phyloP scores from a whole-genome alignment of 2,888 invertebrate species.

The Drosophila stalkeri region DNA sequence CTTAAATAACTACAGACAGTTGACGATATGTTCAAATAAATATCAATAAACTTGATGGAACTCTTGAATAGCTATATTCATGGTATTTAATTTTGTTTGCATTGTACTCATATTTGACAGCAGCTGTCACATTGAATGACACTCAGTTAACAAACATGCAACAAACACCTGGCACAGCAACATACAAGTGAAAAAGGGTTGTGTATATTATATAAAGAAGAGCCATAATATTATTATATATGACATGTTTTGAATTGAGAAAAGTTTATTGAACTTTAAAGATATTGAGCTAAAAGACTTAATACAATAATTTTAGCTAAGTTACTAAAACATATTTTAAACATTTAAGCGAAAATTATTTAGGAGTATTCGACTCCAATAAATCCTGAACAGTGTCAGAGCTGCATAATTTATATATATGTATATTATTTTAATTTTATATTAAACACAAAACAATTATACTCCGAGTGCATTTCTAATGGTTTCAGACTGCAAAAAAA shows the following conservation, averaged over 20 bases:
- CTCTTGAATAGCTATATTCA: not conserved
- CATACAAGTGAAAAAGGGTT: not conserved
- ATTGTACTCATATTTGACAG: slow-evolving; percentile 34
- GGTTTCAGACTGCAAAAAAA: no score
- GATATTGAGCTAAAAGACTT: not conserved
- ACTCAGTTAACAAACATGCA: not conserved
- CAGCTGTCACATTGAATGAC: slow-evolving; percentile 32
- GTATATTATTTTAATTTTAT: no score
- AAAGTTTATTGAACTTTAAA: not conserved
- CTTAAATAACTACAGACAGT: slow-evolving; percentile 6
- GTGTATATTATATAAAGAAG: not conserved
- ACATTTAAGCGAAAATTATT: no score
- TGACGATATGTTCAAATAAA: not conserved
- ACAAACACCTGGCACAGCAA: slow-evolving; percentile 11
- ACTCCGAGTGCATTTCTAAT: no score
- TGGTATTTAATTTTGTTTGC: slow-evolving; percentile 20
- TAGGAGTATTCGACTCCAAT: no score
- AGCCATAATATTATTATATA: not conserved
- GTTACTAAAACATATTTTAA: no score
- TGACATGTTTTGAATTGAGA: not conserved
- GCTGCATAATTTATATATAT: no score
- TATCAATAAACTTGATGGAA: slow-evolving; percentile 22
- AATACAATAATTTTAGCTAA: not conserved
- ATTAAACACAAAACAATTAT: no score
- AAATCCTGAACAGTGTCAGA: no score